Conservation (phyloP, 2,888 invertebrate species). For the Hydropsyche betteni region DNA sequence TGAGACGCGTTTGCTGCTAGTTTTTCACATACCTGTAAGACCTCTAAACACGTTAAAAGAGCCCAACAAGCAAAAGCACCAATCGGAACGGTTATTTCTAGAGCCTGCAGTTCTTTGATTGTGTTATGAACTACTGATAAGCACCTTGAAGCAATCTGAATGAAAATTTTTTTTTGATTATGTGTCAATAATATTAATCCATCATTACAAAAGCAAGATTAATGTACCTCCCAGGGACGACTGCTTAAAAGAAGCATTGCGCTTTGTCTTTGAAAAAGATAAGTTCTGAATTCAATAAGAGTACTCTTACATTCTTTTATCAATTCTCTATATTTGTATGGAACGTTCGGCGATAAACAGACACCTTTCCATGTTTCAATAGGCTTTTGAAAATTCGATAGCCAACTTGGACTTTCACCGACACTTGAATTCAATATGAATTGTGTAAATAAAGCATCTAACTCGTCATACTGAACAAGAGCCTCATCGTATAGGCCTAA, state of each 20-base stretch:
- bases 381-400: conserved; percentile 80
- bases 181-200: not conserved
- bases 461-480: conserved; percentile 94
- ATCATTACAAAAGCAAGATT: not conserved
- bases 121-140: conserved; percentile 91
- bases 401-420: conserved; percentile 87
- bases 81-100: conserved; percentile 80
- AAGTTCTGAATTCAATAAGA: conserved; percentile 90
- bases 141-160: conserved; percentile 85
- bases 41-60: conserved; percentile 89
- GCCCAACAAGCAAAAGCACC: conserved; percentile 94
- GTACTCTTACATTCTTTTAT: conserved; percentile 70
- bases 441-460: conserved; percentile 96
- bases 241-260: conserved; percentile 78
- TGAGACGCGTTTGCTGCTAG: conserved; percentile 70
- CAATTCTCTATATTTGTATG: conserved; percentile 65
- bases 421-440: conserved; percentile 94
- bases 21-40: conserved; percentile 81
- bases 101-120: conserved; percentile 81
- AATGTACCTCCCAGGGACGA: conserved; percentile 82
- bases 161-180: conserved; percentile 52
- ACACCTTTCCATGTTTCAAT: conserved; percentile 88
- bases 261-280: conserved; percentile 92
- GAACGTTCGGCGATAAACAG: conserved; percentile 70
- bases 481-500: conserved; percentile 93